phyloP scores from a whole-genome alignment of 2,888 invertebrate genomes.

The Drosophila acutilabella region DNA sequence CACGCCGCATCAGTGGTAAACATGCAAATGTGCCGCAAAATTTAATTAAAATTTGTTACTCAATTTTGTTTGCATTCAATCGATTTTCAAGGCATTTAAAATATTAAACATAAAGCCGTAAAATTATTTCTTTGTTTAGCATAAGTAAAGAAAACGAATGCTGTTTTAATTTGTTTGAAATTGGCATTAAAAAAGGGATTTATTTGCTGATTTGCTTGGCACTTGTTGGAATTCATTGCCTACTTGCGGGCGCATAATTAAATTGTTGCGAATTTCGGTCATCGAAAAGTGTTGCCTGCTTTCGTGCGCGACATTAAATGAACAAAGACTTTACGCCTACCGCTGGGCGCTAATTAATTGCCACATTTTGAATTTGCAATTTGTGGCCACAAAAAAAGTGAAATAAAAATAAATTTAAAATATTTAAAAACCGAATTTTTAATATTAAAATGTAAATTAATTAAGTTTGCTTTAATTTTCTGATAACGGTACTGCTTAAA shows the following conservation, averaged over 20 bases:
- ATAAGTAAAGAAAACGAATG: not conserved
- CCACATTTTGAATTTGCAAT: not conserved
- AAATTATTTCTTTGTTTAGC: not conserved
- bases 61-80: conserved; percentile 15
- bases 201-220: not conserved
- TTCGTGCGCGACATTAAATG: not conserved
- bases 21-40: conserved; percentile 7
- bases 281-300: not conserved
- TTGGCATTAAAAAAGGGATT: not conserved
- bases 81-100: conserved; percentile 1
- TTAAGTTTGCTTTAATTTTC: too few species aligned
- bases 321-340: conserved; percentile 13
- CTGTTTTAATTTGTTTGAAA: not conserved
- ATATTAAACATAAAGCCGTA: not conserved
- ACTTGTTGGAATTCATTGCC: conserved; percentile 15
- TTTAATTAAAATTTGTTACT: conserved; percentile 43
- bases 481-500: not conserved
- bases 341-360: conserved; percentile 11
- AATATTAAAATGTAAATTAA: too few species aligned
- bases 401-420: not conserved
- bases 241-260: conserved; percentile 12
- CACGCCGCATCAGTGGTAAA: conserved; percentile 34
- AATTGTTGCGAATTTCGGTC: conserved; percentile 1
- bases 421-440: not conserved
- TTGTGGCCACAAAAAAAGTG: not conserved